These are phyloP conservation scores for Sebastes iracundus DNA, from an alignment of 2,797 vertebrate species.

Conservation along the genomic window DNA sequence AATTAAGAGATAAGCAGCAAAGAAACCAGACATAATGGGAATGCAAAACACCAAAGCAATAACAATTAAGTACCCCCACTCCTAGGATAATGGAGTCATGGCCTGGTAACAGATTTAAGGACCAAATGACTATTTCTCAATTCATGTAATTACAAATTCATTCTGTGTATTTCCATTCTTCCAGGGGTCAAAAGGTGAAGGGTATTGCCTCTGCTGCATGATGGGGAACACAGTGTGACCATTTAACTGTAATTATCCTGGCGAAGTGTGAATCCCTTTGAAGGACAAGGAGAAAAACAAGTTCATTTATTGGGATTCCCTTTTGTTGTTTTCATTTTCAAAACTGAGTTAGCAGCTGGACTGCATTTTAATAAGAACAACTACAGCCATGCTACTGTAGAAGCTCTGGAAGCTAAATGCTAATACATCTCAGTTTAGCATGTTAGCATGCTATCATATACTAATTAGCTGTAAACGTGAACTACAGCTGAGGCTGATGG, in stretches of 20 bases:
- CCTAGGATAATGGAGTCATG: conserved; percentile 60
- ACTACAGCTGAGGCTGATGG: too few relatives aligned
- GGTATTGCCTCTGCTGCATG: conserved; percentile 6
- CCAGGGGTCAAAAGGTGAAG: conserved; percentile 44
- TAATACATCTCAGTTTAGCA: neutral
- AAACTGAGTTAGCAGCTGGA: neutral
- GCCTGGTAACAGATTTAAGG: conserved; percentile 62
- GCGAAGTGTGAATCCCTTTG: neutral
- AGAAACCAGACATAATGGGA: conserved; percentile 74
- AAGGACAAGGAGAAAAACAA: neutral
- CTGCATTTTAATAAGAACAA: conserved; percentile 1
- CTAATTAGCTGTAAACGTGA: too few relatives aligned
- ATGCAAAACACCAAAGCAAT: conserved; percentile 71
- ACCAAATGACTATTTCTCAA: conserved; percentile 61
- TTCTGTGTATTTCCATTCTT: conserved; percentile 36
- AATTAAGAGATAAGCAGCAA: conserved; percentile 77
- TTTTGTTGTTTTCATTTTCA: neutral
- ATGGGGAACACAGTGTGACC: neutral
- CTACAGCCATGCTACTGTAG: neutral
- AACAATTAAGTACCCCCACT: conserved; percentile 69
- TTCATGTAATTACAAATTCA: conserved; percentile 63
- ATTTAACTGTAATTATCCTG: conserved; percentile 13
- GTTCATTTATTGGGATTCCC: neutral
- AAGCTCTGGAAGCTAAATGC: neutral
- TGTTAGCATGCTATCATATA: too few relatives aligned